These are phyloP conservation scores for Zosterops hypoxanthus DNA, from an alignment of 2,113 vertebrate species.

Conservation along the genomic window DNA sequence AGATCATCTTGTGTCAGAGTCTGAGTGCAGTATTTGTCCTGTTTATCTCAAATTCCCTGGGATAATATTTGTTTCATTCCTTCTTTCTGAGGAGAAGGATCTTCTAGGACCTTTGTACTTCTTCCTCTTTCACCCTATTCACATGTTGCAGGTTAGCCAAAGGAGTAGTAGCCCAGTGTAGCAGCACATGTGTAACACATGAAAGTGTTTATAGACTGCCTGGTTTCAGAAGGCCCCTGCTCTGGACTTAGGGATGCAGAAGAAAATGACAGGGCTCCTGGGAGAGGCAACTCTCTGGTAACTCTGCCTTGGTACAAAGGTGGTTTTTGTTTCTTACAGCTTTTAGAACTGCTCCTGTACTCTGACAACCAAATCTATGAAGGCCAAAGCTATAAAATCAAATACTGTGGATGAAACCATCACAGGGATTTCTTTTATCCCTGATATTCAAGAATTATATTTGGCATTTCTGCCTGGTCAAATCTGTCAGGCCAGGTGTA, in stretches of 20 bases:
- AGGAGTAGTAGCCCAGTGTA: neutral
- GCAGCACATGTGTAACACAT: neutral
- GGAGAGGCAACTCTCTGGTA: neutral
- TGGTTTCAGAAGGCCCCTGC: neutral
- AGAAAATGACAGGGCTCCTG: neutral
- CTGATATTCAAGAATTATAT: neutral
- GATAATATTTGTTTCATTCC: neutral
- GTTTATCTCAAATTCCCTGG: neutral
- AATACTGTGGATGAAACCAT: neutral
- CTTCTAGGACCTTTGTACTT: neutral
- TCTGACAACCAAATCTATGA: neutral
- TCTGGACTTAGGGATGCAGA: neutral
- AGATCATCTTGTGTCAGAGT: neutral
- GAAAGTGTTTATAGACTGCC: accelerated
- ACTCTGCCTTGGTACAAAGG: neutral
- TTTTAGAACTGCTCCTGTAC: neutral
- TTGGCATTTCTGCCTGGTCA: slow-evolving; percentile 2
- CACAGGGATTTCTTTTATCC: neutral
- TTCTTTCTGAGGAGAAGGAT: neutral
- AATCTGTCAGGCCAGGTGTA: neutral
- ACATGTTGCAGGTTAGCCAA: neutral
- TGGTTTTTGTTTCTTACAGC: accelerated
- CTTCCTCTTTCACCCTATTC: neutral
- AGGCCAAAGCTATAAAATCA: neutral
- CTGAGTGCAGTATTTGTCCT: neutral